A percentile compares a stretch with the other conserved stretches of the same genome.
These are phyloP conservation scores for Sigmodon hispidus DNA, from an alignment of 2,113 vertebrate genomes.

Conservation along the genomic window DNA sequence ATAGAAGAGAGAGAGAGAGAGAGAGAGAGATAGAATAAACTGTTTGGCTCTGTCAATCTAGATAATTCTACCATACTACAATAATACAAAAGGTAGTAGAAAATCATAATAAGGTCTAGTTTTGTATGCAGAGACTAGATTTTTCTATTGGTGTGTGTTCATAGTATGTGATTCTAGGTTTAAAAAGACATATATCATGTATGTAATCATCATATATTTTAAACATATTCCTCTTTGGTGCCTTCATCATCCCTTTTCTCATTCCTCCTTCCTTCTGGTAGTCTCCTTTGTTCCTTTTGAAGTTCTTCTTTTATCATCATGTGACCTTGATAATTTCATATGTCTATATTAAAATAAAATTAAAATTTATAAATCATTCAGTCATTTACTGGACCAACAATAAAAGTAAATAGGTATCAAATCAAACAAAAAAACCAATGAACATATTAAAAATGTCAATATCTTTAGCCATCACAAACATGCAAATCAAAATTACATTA, in stretches of 20 bases:
- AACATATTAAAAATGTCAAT: neutral
- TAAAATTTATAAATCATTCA: neutral
- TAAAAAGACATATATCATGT: neutral
- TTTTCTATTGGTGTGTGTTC: neutral
- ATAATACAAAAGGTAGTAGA: constrained; percentile 10
- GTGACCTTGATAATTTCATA: neutral
- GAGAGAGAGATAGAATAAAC: neutral
- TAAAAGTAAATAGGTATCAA: neutral
- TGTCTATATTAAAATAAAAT: neutral
- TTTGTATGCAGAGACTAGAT: neutral
- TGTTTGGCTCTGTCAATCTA: neutral
- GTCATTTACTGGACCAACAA: neutral
- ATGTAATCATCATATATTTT: neutral
- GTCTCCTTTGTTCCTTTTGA: neutral
- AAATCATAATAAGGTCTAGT: neutral
- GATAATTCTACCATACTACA: neutral
- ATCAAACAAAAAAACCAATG: neutral
- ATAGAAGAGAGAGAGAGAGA: neutral
- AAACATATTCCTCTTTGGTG: neutral
- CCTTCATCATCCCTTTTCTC: neutral
- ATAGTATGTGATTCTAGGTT: neutral
- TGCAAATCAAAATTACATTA: neutral
- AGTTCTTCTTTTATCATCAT: neutral
- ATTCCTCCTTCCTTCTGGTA: neutral
- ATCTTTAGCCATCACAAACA: neutral